Evolutionary conservation across 2,113 vertebrate genomes (phyloP), one percentile per base, ranked within the genome.

Genomic region (Trichomycterus rosablanca): DNA sequence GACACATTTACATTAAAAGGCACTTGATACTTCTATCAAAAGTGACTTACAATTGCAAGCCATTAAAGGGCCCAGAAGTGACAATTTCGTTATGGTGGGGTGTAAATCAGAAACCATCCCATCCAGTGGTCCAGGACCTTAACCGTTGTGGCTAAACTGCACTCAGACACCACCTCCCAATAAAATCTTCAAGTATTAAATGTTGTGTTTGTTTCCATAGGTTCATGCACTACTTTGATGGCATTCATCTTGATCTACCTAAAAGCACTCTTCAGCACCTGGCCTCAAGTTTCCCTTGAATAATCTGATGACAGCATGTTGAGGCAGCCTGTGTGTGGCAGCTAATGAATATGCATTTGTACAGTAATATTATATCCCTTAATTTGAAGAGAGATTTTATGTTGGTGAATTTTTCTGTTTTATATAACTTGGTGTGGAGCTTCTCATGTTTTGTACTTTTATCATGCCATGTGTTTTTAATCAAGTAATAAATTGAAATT

Each of bases 211-310:
- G 34, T 26, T 28, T 59, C 68, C 76, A 46, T 72, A 98, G 96
- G 76, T 98, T 98, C 74, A 83, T 98, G 65, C 96, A 99, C 84
- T 98, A 98, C 76, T 86, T 98, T 16, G 89, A 95, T 74, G 80
- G 87, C 2, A 93, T 93, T 82, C 88, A 95, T 63, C 83, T 97
- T 0, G 89, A 90, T 74, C 80, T 99, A 60, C 77, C 89, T 20
- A 93, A 88, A 81, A 81, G 75, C 70, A 88, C 80, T 10, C 67
- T 93, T 51, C 88, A 81, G 20, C 63, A 74, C 53, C 81, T 99
- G 37, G 89, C 92, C 65, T 72, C 84, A 49, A 89, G 84, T 42
- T 98, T 97, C 48, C 92, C 92, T 65, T 96, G 79, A 86, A 70
- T 69, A 26, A 28, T 18, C 22, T 18, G 7, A 45, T 53, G 12